Base-by-base conservation (phyloP, 2,888 invertebrate genomes). In the Entomobrya proxima region DNA sequence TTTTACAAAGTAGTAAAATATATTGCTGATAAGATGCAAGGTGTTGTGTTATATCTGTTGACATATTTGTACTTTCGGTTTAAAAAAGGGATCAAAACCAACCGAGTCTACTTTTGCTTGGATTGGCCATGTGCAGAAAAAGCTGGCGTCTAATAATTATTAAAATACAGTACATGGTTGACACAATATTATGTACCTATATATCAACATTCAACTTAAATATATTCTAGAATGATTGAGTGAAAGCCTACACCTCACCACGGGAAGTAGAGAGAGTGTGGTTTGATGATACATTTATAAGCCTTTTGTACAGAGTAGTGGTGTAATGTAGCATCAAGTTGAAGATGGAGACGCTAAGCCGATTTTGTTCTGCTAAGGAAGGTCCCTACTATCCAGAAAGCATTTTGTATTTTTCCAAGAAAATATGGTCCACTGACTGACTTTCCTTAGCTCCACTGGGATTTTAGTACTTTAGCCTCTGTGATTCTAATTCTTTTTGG, bases 401-500 rank as follows among this genome's bases (percentile, higher is more conserved):
- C 2, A 15, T 35, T 30, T 44, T 61, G 37, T 61, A 52, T 50
- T 79, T 69, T 52, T 79, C 40, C 52, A 55, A 79, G 69, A 69
- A 67, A 79, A 69, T 79, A 52, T 79, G 67, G 69, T 79, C 79
- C 69, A 58, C 69, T 69, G 69, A 69, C 79, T 79, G 67, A 79
- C 79, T 79, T 79, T 69, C 55, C 35, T 78, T 67, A 32, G 52
- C 32, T 75, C 52, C 27, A 13, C 21, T 13, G 52, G 76, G 76
- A 76, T 76, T 75, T 24, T 44, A 40, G 67, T 27, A 76, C 61
- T 75, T 24, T 44, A 40, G 67, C 27, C 40, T 40, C 67, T 37
- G 67, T 37, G 37, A 21, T 18, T 58, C 52, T 18, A 32, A 30
- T 55, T 5, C 74, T 74, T 32, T 69, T 47, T 55, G 58, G 32